Percentiles rank a stretch among this genome's conserved stretches.
phyloP scores from a whole-genome alignment of 2,797 vertebrate species.

The Intellagama lesueurii region DNA sequence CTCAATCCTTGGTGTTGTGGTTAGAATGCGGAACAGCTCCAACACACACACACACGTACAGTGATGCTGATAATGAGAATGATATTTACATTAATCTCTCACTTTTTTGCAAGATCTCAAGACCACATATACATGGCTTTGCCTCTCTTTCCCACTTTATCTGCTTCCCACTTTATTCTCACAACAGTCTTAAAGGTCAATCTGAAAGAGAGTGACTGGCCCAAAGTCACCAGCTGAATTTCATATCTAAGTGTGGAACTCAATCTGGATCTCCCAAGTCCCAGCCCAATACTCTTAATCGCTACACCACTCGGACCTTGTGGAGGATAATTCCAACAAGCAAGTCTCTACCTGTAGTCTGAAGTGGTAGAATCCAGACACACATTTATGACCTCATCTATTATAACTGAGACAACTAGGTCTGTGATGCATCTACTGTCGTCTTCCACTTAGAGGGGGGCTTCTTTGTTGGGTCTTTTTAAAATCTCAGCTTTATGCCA shows the following conservation, averaged over 20 bases:
- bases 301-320: neutral
- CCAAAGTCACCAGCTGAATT: neutral
- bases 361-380: neutral
- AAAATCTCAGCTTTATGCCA: neutral
- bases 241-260: neutral
- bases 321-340: neutral
- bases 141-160: too few relatives aligned
- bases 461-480: neutral
- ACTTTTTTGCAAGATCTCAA: too few relatives aligned
- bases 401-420: neutral
- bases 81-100: too few relatives aligned
- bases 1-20: too few relatives aligned
- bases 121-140: too few relatives aligned
- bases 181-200: too few relatives aligned
- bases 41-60: too few relatives aligned
- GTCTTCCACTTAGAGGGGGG: neutral
- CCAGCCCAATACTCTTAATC: neutral
- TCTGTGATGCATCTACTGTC: neutral
- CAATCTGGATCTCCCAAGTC: neutral
- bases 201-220: neutral
- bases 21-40: too few relatives aligned
- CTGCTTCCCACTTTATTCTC: neutral
- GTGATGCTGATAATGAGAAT: too few relatives aligned
- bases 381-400: too few relatives aligned
- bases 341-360: neutral